Conservation (phyloP, 2,888 invertebrate species). For the Ypsolopha scabrella region DNA sequence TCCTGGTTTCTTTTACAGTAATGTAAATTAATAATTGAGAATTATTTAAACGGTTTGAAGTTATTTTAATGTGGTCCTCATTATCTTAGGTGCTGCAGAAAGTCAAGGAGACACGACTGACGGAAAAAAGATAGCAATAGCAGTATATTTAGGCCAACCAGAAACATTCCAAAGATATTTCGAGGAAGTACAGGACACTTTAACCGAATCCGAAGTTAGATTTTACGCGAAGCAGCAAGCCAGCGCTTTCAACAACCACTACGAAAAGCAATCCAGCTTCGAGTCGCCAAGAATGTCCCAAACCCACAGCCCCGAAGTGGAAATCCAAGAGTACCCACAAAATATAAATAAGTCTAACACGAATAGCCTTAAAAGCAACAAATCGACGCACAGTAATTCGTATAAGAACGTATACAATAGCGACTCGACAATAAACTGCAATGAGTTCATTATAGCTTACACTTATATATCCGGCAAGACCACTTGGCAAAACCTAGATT, state of each 20-base stretch:
- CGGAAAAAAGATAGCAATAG: slow-evolving; percentile 89
- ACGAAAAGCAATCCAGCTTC: slow-evolving; percentile 59
- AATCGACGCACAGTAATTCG: slow-evolving; percentile 63
- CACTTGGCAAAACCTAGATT: slow-evolving; percentile 95
- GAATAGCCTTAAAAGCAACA: slow-evolving; percentile 67
- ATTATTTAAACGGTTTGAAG: background rate
- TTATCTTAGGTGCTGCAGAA: slow-evolving; percentile 59
- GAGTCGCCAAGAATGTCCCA: slow-evolving; percentile 59
- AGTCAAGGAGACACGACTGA: slow-evolving; percentile 79
- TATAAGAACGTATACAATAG: slow-evolving; percentile 63
- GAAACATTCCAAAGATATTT: slow-evolving; percentile 80
- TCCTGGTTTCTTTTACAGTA: background rate
- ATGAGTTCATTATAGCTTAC: slow-evolving; percentile 87
- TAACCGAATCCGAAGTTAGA: slow-evolving; percentile 73
- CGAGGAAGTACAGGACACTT: slow-evolving; percentile 74
- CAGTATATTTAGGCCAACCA: slow-evolving; percentile 88
- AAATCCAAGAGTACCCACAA: slow-evolving; percentile 51
- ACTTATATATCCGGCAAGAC: slow-evolving; percentile 93
- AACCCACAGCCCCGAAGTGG: slow-evolving; percentile 56
- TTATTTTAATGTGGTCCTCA: slow-evolving; percentile 2
- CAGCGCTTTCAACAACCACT: slow-evolving; percentile 55
- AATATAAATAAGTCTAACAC: slow-evolving; percentile 62
- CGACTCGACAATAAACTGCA: slow-evolving; percentile 70
- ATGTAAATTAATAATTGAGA: background rate
- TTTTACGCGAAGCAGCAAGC: slow-evolving; percentile 67